Percentiles rank a stretch among this genome's conserved stretches.
Conservation (phyloP, 1,140 invertebrate species). For the Drosophila leontia region DNA sequence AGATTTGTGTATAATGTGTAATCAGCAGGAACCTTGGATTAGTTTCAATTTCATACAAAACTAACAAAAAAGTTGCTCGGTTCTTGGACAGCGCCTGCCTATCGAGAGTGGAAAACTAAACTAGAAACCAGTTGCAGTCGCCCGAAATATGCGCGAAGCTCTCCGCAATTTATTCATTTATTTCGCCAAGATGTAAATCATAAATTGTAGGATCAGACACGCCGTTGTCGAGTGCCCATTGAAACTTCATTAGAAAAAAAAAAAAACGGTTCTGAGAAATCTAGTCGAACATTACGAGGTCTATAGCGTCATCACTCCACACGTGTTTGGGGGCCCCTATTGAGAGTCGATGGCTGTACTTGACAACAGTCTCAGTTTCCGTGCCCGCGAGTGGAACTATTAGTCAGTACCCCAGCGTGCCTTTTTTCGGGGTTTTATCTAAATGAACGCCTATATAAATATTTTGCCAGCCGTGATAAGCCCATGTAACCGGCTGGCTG, state of each 20-base stretch:
- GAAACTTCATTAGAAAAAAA: conserved; percentile 11
- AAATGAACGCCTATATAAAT: conserved; percentile 52
- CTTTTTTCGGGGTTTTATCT: conserved; percentile 42
- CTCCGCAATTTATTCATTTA: conserved; percentile 37
- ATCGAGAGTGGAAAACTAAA: conserved; percentile 18
- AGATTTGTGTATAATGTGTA: conserved; percentile 33
- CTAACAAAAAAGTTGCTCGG: conserved; percentile 36
- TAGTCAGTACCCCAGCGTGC: conserved; percentile 38
- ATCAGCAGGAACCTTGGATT: conserved; percentile 38
- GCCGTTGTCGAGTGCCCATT: conserved; percentile 18
- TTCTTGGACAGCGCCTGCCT: conserved; percentile 22
- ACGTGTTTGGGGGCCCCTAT: conserved; percentile 23
- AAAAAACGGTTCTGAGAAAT: conserved; percentile 35
- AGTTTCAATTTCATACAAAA: conserved; percentile 11
- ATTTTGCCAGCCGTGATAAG: conserved; percentile 60
- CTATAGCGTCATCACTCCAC: conserved; percentile 20
- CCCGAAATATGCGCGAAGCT: conserved; percentile 24
- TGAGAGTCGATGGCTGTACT: conserved; percentile 19
- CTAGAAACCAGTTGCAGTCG: conserved; percentile 39
- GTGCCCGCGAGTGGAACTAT: conserved; percentile 11
- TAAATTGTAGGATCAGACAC: conserved; percentile 4
- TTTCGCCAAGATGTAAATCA: conserved; percentile 41
- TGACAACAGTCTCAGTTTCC: conserved; percentile 37
- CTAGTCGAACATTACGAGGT: neutral
- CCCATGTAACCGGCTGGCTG: conserved; percentile 21